Conservation (phyloP, 2,797 vertebrate genomes). For the Sebastes umbrosus region DNA sequence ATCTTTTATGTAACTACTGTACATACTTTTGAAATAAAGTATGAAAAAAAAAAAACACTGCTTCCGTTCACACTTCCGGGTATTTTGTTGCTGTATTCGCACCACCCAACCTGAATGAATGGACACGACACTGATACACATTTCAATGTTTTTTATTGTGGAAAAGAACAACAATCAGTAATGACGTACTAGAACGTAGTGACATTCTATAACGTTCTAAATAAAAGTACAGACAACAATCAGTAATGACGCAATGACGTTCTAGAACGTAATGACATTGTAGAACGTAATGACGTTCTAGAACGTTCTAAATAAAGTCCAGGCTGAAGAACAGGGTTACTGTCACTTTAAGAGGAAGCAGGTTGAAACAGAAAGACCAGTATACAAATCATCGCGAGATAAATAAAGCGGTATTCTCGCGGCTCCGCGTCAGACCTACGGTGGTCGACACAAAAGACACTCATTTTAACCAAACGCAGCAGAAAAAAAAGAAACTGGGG, state of each 20-base stretch:
- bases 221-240: not conserved
- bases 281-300: not conserved
- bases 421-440: not conserved
- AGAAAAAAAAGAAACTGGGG: not conserved
- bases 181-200: not conserved
- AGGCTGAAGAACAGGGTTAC: not conserved
- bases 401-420: not conserved
- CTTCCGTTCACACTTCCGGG: not conserved
- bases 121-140: not conserved
- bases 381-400: not conserved
- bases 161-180: not conserved
- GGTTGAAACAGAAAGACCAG: not conserved
- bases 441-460: not conserved
- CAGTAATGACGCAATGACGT: not conserved
- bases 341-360: not conserved
- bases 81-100: too few species aligned
- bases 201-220: too few species aligned
- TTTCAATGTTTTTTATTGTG: slow-evolving; percentile 1
- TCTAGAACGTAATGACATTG: not conserved
- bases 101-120: not conserved
- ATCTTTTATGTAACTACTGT: too few species aligned
- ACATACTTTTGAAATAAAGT: too few species aligned
- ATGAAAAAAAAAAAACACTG: too few species aligned
- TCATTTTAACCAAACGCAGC: not conserved
- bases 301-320: not conserved